These are phyloP conservation scores for Tenebrio molitor DNA, from an alignment of 1,140 invertebrate genomes.

Conservation along the genomic window DNA sequence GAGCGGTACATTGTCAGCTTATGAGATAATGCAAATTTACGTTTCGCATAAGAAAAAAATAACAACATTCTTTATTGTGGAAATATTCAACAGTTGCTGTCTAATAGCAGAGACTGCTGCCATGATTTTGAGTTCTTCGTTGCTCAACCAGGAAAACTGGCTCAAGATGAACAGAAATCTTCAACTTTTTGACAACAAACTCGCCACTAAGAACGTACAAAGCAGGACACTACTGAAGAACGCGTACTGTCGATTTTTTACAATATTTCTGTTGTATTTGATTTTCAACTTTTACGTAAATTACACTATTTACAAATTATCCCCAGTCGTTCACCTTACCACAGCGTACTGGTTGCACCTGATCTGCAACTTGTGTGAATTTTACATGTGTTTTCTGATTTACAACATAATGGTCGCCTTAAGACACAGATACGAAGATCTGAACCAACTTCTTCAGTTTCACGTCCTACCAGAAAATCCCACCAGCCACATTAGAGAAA, in stretches of 20 bases:
- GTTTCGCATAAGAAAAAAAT: not conserved
- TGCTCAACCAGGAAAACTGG: not conserved
- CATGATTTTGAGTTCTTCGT: not conserved
- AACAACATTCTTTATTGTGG: conserved; percentile 6
- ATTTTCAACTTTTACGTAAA: no score
- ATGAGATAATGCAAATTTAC: not conserved
- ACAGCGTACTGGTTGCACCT: not conserved
- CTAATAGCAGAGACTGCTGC: not conserved
- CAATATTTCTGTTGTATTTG: no score
- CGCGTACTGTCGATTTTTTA: not conserved
- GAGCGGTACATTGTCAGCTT: not conserved
- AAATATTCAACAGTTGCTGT: not conserved
- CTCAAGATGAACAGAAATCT: conserved; percentile 18
- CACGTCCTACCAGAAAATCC: no score
- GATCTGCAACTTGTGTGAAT: not conserved
- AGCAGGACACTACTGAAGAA: not conserved
- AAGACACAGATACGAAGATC: not conserved
- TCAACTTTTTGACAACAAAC: conserved; percentile 8
- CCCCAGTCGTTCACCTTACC: no score
- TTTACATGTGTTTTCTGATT: not conserved
- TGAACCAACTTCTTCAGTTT: not conserved
- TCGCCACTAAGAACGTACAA: conserved; percentile 1
- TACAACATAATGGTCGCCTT: not conserved
- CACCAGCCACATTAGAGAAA: not conserved
- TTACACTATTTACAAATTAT: not conserved